Conservation (phyloP, 2,113 vertebrate genomes). For the Atlantisia rogersi region DNA sequence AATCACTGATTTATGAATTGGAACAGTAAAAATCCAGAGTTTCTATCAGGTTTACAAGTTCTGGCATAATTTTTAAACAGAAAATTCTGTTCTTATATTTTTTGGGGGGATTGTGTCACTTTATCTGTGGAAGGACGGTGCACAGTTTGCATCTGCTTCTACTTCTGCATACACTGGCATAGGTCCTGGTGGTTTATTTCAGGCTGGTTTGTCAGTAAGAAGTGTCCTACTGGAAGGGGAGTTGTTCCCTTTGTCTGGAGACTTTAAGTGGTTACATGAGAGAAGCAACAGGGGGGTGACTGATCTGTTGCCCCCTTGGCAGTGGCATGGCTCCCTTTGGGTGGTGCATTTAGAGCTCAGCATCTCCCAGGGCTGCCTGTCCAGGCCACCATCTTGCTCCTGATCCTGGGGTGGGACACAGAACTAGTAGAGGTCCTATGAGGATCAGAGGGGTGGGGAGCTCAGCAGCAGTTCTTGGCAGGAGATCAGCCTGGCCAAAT, state of each 20-base stretch:
- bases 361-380: not conserved
- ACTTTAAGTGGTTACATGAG: not conserved
- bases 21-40: slow-evolving; percentile 21
- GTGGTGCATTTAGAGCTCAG: not conserved
- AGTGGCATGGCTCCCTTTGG: not conserved
- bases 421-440: not conserved
- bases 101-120: not conserved
- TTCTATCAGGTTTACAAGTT: slow-evolving; percentile 35
- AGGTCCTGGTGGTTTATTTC: not conserved
- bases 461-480: not conserved
- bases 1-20: slow-evolving; percentile 44
- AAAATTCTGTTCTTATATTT: not conserved
- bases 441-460: not conserved
- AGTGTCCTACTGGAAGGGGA: not conserved
- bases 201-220: not conserved
- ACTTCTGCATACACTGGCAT: not conserved
- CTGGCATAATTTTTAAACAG: slow-evolving; percentile 12
- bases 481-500: not conserved
- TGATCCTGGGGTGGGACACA: not conserved
- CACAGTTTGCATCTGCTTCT: not conserved
- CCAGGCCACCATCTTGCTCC: not conserved
- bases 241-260: not conserved
- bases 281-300: not conserved
- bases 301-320: not conserved
- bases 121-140: not conserved